Conservation (phyloP, 2,888 invertebrate species). For the Chironomus tentans region DNA sequence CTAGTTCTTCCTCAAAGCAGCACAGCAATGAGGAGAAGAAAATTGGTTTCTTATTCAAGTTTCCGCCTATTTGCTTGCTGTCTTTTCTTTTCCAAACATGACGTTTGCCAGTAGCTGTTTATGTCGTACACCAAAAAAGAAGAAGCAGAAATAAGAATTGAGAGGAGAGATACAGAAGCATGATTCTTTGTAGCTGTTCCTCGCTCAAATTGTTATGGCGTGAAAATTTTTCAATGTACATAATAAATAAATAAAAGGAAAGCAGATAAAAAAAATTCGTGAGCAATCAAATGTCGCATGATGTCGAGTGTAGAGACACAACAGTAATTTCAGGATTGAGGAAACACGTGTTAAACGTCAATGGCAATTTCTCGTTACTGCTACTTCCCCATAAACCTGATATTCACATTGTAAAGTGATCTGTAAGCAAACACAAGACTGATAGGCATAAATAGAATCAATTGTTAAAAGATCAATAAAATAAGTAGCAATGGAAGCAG, state of each 20-base stretch:
- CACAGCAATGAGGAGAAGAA: too few species aligned
- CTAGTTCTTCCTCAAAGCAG: too few species aligned
- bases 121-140: too few species aligned
- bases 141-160: too few species aligned
- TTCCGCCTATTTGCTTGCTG: too few species aligned
- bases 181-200: too few species aligned
- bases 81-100: too few species aligned
- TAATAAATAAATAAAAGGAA: not conserved
- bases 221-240: too few species aligned
- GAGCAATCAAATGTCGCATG: not conserved
- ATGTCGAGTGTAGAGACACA: not conserved
- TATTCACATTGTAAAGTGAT: not conserved
- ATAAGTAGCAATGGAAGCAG: not conserved
- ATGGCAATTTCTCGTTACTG: slow-evolving; percentile 1
- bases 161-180: too few species aligned
- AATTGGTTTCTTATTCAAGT: too few species aligned
- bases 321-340: not conserved
- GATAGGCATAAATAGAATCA: not conserved
- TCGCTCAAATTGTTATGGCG: too few species aligned
- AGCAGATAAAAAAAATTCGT: not conserved
- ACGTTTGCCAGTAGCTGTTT: too few species aligned
- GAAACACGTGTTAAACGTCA: slow-evolving; percentile 13
- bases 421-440: not conserved
- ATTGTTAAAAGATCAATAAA: not conserved
- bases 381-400: not conserved